Evolutionary conservation across 2,797 vertebrate species (phyloP).

Genomic region (Lindbergichthys nudifrons): DNA sequence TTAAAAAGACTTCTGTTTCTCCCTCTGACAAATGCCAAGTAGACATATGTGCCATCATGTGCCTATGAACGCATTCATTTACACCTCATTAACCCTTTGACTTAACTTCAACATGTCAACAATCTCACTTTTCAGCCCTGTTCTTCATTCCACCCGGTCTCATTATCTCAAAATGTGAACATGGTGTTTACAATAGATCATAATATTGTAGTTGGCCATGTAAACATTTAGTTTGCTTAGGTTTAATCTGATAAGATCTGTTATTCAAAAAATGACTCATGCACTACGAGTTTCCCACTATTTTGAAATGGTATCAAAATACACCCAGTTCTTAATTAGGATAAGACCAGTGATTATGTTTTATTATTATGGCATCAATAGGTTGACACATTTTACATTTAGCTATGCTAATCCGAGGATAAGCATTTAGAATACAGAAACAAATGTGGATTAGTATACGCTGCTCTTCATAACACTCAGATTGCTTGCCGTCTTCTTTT

Average conservation of each 20-base stretch:
- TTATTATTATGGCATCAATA: conserved; percentile 68
- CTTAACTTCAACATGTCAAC: neutral
- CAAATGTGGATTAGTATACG: conserved; percentile 60
- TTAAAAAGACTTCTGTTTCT: neutral
- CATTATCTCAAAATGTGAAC: conserved; percentile 22
- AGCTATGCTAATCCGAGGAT: conserved; percentile 68
- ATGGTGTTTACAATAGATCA: conserved; percentile 43
- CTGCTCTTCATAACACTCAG: conserved; percentile 30
- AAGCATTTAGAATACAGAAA: conserved; percentile 65
- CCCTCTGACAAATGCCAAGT: neutral
- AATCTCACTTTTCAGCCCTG: neutral
- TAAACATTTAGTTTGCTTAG: conserved; percentile 21
- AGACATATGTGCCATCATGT: conserved; percentile 5
- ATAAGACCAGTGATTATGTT: conserved; percentile 67
- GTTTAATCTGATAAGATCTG: conserved; percentile 38
- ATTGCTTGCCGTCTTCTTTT: conserved; percentile 16
- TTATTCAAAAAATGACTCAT: conserved; percentile 48
- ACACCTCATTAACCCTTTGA: conserved; percentile 11
- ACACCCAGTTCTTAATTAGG: conserved; percentile 66
- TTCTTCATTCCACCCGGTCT: neutral
- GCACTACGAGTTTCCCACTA: conserved; percentile 27
- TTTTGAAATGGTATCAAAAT: conserved; percentile 66
- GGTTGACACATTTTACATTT: conserved; percentile 74
- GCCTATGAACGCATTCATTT: conserved; percentile 7
- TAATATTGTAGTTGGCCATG: conserved; percentile 18